Evolutionary conservation across 2,888 invertebrate species (phyloP), one percentile per base, ranked within the genome.

Genomic region (Apomyelois bistriatella): DNA sequence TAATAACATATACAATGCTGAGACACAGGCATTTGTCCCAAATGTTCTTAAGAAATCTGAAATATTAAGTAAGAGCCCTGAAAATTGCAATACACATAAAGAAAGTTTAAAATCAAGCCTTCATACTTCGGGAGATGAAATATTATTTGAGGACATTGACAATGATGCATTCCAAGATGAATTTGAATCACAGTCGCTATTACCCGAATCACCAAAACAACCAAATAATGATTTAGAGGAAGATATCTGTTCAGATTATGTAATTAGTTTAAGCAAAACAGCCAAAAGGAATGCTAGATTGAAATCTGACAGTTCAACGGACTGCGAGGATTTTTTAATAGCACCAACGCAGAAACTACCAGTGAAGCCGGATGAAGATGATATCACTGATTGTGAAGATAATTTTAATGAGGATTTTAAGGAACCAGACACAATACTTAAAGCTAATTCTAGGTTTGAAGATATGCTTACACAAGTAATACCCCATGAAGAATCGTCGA

Each of bases 81-180:
- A 43, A 35, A 52, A 22, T 32, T 15, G 8, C 4, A 38, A 50
- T 15, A 4, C 22, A 5, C 7, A 16, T 15, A 50, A 32, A 9
- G 28, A 43, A 8, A 22, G 22, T 15, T 16, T 12, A 7, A 51
- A 41, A 37, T 40, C 40, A 3, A 43, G 16, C 28, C 16, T 15
- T 13, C 28, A 74, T 62, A 64, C 58, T 55, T 85, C 85, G 10
- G 74, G 82, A 59, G 85, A 85, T 54, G 70, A 74, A 53, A 72
- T 87, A 54, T 37, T 78, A 8, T 85, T 86, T 72, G 79, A 84
- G 38, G 85, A 85, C 36, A 56, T 84, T 41, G 76, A 81, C 47
- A 69, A 60, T 48, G 67, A 75, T 51, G 48, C 62, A 15, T 57
- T 75, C 22, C 63, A 70, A 10, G 79, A 79, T 30, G 65, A 73